A percentile compares a stretch with the other conserved stretches of the same genome.
Evolutionary conservation across 2,113 vertebrate genomes (phyloP).

Genomic region (Phyllostomus discolor): DNA sequence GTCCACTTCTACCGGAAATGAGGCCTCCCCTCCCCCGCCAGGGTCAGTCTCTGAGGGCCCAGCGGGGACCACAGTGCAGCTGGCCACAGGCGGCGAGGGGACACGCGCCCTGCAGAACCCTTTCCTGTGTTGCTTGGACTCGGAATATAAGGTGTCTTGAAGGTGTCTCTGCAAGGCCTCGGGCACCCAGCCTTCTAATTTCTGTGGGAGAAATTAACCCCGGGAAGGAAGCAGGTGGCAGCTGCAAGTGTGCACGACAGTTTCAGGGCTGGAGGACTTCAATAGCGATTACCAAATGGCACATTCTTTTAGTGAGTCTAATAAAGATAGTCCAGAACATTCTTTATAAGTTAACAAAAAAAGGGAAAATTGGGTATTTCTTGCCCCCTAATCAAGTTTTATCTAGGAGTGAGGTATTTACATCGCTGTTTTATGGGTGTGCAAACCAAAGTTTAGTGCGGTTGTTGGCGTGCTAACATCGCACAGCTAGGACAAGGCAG

Average conservation of each 20-base stretch:
- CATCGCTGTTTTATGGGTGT: neutral
- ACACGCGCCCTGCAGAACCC: neutral
- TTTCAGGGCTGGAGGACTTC: neutral
- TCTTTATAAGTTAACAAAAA: neutral
- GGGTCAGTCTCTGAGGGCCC: neutral
- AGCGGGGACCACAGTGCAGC: neutral
- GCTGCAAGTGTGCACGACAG: neutral
- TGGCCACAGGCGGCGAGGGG: neutral
- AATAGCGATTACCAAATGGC: neutral
- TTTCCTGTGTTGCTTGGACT: neutral
- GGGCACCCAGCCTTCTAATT: neutral
- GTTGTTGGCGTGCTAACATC: neutral
- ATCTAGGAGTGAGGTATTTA: neutral
- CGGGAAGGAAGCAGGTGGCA: neutral
- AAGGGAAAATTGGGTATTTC: neutral
- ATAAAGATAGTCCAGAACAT: neutral
- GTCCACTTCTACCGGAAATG: constrained; percentile 63
- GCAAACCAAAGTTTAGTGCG: neutral
- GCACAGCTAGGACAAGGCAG: neutral
- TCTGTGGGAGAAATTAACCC: neutral
- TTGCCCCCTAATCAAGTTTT: neutral
- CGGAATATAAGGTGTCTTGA: neutral
- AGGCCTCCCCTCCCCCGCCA: neutral
- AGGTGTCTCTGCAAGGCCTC: neutral
- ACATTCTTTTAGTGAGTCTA: neutral